phyloP scores from a whole-genome alignment of 2,113 vertebrate genomes.

The Tretioscincus oriximinensis region DNA sequence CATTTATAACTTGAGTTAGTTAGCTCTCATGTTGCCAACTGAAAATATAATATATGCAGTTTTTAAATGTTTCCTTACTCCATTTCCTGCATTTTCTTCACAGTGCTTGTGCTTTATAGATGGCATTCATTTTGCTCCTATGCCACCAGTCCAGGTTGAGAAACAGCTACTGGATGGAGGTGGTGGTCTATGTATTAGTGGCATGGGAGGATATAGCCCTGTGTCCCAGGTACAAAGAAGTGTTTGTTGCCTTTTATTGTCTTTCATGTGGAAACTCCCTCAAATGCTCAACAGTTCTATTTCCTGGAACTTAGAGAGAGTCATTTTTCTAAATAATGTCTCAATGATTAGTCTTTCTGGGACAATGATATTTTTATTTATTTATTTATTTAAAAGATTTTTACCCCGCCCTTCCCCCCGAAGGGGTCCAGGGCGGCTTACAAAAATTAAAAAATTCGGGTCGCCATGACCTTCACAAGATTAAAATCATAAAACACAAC shows the following conservation, averaged over 20 bases:
- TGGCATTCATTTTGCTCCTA: constrained; percentile 72
- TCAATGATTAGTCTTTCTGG: background rate
- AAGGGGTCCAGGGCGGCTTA: no score
- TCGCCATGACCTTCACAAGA: no score
- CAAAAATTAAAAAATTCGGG: no score
- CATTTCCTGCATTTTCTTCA: background rate
- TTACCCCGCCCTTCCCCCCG: no score
- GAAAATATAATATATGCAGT: background rate
- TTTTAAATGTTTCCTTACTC: background rate
- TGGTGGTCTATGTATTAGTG: constrained; percentile 77
- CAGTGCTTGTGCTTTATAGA: constrained; percentile 88
- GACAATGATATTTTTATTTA: no score
- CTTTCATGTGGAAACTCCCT: background rate
- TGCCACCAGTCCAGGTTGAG: constrained; percentile 85
- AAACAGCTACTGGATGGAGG: constrained; percentile 81
- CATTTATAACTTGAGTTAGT: background rate
- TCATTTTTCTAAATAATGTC: background rate
- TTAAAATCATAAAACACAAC: no score
- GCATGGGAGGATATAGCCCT: constrained; percentile 86
- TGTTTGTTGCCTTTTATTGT: background rate
- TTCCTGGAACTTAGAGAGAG: background rate
- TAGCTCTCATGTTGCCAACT: background rate
- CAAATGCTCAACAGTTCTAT: background rate
- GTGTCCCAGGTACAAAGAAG: constrained; percentile 77
- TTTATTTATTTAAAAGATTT: no score